Evolutionary conservation across 2,888 invertebrate genomes (phyloP).

Genomic region (Hirtodrosophila alboralis): DNA sequence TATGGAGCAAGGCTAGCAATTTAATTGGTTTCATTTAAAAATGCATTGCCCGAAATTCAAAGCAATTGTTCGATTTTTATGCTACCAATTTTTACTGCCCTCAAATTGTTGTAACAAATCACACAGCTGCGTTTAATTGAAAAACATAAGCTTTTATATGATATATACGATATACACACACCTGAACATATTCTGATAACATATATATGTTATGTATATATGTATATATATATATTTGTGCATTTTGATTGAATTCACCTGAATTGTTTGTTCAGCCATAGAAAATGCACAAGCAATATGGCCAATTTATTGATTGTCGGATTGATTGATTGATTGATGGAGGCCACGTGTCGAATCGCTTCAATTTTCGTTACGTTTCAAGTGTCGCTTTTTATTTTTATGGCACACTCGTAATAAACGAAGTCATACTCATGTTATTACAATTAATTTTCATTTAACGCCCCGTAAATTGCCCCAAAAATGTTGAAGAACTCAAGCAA

Average conservation of each 20-base stretch:
- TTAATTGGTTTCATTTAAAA: conserved; percentile 50
- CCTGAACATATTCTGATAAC: neutral
- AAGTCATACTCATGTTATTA: conserved; percentile 54
- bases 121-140: conserved; percentile 53
- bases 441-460: conserved; percentile 69
- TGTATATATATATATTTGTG: neutral
- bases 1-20: conserved; percentile 21
- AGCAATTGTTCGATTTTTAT: conserved; percentile 19
- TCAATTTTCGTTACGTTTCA: conserved; percentile 3
- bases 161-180: neutral
- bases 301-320: conserved; percentile 62
- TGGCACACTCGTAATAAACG: conserved; percentile 47
- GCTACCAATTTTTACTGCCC: conserved; percentile 1
- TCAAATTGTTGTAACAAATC: conserved; percentile 21
- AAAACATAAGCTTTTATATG: conserved; percentile 18
- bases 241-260: conserved; percentile 58
- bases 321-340: conserved; percentile 23
- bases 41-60: conserved; percentile 22
- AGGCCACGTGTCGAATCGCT: conserved; percentile 16
- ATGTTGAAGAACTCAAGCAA: conserved; percentile 5
- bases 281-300: conserved; percentile 41
- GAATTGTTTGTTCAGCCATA: conserved; percentile 41
- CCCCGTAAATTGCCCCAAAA: conserved; percentile 35
- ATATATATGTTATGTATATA: conserved; percentile 4
- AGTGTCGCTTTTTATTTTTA: conserved; percentile 29